Evolutionary conservation across 2,113 vertebrate species (phyloP), one percentile per base, ranked within the genome.

Genomic region (Tragelaphus strepsiceros): DNA sequence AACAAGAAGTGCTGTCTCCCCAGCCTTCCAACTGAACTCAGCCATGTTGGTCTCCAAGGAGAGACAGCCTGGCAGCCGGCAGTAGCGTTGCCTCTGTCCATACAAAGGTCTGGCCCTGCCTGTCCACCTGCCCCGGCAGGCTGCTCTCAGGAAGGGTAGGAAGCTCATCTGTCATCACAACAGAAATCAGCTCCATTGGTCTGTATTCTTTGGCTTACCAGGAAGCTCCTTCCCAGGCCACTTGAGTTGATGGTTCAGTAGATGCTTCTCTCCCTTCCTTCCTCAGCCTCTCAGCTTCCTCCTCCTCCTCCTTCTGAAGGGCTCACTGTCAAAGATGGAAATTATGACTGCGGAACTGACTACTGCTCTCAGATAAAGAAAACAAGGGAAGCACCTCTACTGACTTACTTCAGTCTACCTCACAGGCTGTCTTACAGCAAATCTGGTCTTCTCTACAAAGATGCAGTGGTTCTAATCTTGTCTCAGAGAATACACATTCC

Each of bases 121-220:
- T 61, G 49, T 86, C 86, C 0, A 2, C 62, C 92, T 61, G 32
- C 32, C 96, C 62, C 6, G 28, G 80, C 13, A 30, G 87, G 92
- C 83, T 59, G 84, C 58, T 81, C 95, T 74, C n/a, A 5, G 43
- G 78, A 62, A 71, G 46, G 30, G 71, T 88, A 67, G 90, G 80
- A 96, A 74, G 84, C 62, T 74, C 83, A 28, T 92, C 94, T 81
- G 71, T 92, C 94, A 90, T 80, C 95, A 91, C 87, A 62, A 58
- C 82, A 62, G n/a, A 92, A 58, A 62, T 88, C 51, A 28, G 24
- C 67, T 86, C 78, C 9, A 2, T n/a, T 35, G 3, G 0, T n/a
- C 13, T 56, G 82, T 35, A 5, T 58, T 95, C 80, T 24, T 59
- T 80, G 62, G 78, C 83, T 89, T 15, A 0, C 54, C 39, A 30